Evolutionary conservation across 2,113 vertebrate species (phyloP), one percentile per base, ranked within the genome.

Genomic region (Actenoides lindsayi): DNA sequence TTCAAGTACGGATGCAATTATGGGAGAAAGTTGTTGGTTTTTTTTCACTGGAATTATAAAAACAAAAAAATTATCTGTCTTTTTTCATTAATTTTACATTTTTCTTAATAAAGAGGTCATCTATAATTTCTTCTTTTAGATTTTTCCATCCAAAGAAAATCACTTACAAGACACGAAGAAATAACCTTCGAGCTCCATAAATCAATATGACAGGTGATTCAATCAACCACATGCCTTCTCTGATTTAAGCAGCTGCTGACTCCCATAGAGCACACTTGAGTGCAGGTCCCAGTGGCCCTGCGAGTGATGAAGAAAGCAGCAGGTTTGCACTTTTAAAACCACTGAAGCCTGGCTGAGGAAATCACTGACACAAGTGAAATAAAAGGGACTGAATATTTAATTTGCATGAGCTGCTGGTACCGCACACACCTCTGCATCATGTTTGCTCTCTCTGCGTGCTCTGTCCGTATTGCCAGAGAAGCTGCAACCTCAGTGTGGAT

Each of bases 151-250:
- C 33, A 10, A 51, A 60, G n/a, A 77, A 92, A 96, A 96, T 84
- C 80, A 90, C 74, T 92, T 84, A 42, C 20, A 57, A 90, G 62
- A 82, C 50, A 68, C 1, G 2, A 77, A 83, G 50, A 68, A 90
- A 89, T 93, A 92, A 95, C 94, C 94, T 97, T 93, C 35, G 35
- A 90, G 73, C 71, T 90, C 87, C 92, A 96, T 97, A 96, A 97
- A 95, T 97, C 96, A 96, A 77, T 73, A 37, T 95, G 96, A 96
- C 92, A 89, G 93, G 94, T 90, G 96, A 97, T 94, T 96, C 94
- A 89, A 96, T 94, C 87, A 95, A 85, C 94, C 91, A 83, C 91
- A 93, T 87, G 82, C 85, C 93, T 96, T 48, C 81, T 68, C 42
- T 77, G 89, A 86, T 88, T 91, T 67, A 74, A 96, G 83, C 96